A percentile compares a stretch with the other conserved stretches of the same genome.
Conservation (phyloP, 2,888 invertebrate species). For the Thymelicus acteon region DNA sequence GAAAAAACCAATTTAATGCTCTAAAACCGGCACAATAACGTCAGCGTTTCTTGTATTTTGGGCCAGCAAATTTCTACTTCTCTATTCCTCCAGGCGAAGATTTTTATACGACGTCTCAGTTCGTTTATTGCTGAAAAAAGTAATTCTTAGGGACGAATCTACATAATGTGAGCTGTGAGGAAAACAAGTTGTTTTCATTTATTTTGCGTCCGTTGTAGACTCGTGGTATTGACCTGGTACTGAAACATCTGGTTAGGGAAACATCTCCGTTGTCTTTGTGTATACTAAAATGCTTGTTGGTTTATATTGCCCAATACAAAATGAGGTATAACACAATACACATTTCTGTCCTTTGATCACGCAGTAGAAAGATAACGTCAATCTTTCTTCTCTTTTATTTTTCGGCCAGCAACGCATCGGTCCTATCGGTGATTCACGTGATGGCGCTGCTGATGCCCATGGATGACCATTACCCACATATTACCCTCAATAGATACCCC, state of each 20-base stretch:
- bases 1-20: no score
- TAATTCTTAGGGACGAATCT: conserved; percentile 76
- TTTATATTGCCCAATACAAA: no score
- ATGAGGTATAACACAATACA: no score
- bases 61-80: conserved; percentile 41
- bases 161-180: conserved; percentile 72
- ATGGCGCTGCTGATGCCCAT: no score
- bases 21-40: no score
- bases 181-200: conserved; percentile 72
- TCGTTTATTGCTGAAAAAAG: conserved; percentile 81
- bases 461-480: no score
- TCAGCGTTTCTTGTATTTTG: conserved; percentile 37
- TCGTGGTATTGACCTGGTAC: background rate
- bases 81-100: conserved; percentile 65
- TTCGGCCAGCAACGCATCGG: no score
- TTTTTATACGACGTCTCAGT: conserved; percentile 72
- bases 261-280: background rate
- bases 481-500: no score
- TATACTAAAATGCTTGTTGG: no score
- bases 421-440: no score
- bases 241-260: conserved; percentile 12
- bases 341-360: no score
- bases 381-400: background rate
- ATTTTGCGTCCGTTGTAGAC: background rate
- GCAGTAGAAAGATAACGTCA: no score